phyloP scores from a whole-genome alignment of 1,140 invertebrate genomes.

The Gryllus bimaculatus region DNA sequence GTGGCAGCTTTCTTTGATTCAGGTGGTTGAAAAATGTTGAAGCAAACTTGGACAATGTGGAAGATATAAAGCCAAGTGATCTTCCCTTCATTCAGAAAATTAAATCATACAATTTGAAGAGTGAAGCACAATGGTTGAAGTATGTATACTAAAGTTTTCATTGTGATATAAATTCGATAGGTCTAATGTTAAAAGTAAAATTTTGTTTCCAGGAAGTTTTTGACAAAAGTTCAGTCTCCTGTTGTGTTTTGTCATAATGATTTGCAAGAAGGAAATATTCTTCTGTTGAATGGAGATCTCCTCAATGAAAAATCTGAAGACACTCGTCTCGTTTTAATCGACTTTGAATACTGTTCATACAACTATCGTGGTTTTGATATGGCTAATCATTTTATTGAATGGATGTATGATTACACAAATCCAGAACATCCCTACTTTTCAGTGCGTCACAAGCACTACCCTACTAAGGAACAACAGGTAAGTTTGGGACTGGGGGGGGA shows the following conservation, averaged over 20 bases:
- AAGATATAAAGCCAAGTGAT: not conserved
- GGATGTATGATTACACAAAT: constrained; percentile 83
- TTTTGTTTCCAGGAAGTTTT: constrained; percentile 33
- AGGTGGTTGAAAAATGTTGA: constrained; percentile 14
- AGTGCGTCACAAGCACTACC: constrained; percentile 54
- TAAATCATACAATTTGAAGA: constrained; percentile 10
- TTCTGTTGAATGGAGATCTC: constrained; percentile 27
- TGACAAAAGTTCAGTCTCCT: constrained; percentile 25
- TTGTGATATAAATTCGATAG: not conserved
- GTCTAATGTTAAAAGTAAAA: not conserved
- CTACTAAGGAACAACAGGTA: constrained; percentile 72
- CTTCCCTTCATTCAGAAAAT: constrained; percentile 11
- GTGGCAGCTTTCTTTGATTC: not conserved
- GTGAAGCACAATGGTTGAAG: constrained; percentile 19
- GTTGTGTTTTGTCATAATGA: constrained; percentile 98
- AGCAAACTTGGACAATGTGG: constrained; percentile 13
- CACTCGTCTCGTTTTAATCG: constrained; percentile 68
- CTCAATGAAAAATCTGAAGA: constrained; percentile 28
- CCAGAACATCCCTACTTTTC: constrained; percentile 68
- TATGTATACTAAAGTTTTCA: not conserved
- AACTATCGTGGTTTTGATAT: constrained; percentile 91
- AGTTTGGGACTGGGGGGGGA: constrained; percentile 25
- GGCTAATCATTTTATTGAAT: constrained; percentile 94
- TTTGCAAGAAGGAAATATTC: constrained; percentile 80
- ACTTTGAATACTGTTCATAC: constrained; percentile 91